Base-by-base conservation (phyloP, 2,888 invertebrate species). In the Microctonus hyperodae region DNA sequence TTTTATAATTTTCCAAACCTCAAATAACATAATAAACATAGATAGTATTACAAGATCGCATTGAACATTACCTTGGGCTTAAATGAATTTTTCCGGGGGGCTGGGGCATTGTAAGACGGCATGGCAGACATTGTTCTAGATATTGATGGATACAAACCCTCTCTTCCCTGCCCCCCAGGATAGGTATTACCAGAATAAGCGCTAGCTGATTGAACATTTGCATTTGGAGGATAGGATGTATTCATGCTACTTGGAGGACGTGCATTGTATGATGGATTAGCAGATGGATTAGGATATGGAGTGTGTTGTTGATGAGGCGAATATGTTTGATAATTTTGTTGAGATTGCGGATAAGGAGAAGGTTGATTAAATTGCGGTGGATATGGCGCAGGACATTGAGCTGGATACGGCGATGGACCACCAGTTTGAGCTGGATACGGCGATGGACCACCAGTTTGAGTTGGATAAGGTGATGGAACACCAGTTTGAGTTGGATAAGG, bases 141-240 rank as follows among this genome's bases (percentile, higher is more conserved):
- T 40, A 76, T 71, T 57, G 74, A 64, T 73, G 73, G 64, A 66
- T 78, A 76, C n/a, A 70, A 71, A 67, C 74, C 73, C 63, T 76
- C 74, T 73, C 67, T 73, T 74, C 79, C 81, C 76, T 78, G 81
- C 76, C 82, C 82, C 81, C 81, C 81, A 65, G 78, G 75, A 75
- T 77, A 76, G 67, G 74, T 76, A 72, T 73, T 75, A 67, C 77
- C 76, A 71, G 74, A 75, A 63, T 76, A 76, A 69, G 70, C 57
- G 44, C 37, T 66, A 64, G 66, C 57, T 40, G 44, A 28, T 65
- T 70, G 72, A 64, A 72, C 57, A 71, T 53, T 67, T 13, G 72
- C 58, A 22, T 62, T 63, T 16, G 35, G 64, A 50, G 69, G 37
- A 59, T 55, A 28, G 68, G 59, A 56, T 20, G 60, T 16, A 23